Base-by-base conservation (phyloP, 2,888 invertebrate genomes). In the Acleris literana region DNA sequence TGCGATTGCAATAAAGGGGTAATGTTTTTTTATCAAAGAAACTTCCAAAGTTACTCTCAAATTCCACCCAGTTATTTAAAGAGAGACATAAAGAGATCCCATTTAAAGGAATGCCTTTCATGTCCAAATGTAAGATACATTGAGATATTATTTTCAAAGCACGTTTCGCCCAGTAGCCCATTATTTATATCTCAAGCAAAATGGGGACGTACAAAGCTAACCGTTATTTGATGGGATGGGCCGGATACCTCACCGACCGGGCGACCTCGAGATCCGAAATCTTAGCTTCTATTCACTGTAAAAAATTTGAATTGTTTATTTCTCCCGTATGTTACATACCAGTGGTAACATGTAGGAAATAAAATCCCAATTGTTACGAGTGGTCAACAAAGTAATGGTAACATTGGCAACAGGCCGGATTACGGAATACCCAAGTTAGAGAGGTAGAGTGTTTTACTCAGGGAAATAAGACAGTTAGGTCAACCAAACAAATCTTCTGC, bases 211-310 rank as follows among this genome's bases (percentile, higher is more conserved):
- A 55, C 49, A 33, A 25, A 53, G 51, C 33, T 13, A 22, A 60
- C 60, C 60, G 65, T 65, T 65, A 65, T 60, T 65, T 51, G 13
- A 55, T 60, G 51, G 60, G 64, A 55, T 52, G 29, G 60, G 55
- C 65, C 55, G 65, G 60, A 60, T 60, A 43, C 43, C 43, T 55
- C 56, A 6, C 25, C 25, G 25, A 7, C 25, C 25, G 25, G 11
- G n/a, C 51, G 13, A 17, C 53, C 9, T 33, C 49, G 39, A 18
- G 5, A 56, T 51, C 22, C 22, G 11, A 56, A 57, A 39, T 39
- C 55, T 18, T 62, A 22, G 52, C 44, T 58, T 55, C 61, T 55
- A 33, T 55, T 52, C 44, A 44, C 46, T 33, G 49, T 33, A 25
- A 66, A 3, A 39, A 11, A n/a, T n/a, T n/a, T n/a, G n/a, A n/a